Evolutionary conservation across 2,888 invertebrate species (phyloP), one percentile per base, ranked within the genome.

Genomic region (Aphodius granarius): DNA sequence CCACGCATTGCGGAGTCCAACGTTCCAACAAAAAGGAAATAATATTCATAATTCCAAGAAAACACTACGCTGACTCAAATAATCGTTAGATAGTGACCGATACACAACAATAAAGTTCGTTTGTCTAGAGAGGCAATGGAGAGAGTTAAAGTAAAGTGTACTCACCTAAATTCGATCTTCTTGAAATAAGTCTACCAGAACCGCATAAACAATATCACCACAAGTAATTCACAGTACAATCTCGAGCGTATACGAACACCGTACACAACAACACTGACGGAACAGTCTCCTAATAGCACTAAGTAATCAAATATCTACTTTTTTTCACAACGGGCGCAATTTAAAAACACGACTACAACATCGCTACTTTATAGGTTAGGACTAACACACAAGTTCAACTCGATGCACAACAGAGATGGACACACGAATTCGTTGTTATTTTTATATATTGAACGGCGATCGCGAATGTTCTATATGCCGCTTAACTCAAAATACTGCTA

Each of bases 1-100:
- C 77, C 78, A 79, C 77, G 76, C 77, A 79, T 68, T 66, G n/a
- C 17, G 66, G 20, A 68, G 20, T 19, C 68, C 19, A 21, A 18
- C 0, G 2, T 65, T 65, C n/a, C 17, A 65, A 3, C n/a, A 68
- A 20, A 68, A 20, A 16, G 15, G 5, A 68, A 68, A 68, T 22
- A 68, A 68, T 20, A 73, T 9, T 9, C 5, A 5, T 23, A 4
- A 23, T 23, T 5, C 9, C 43, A 43, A 43, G 43, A 43, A 43
- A 43, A 23, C 23, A 9, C 23, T 5, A 23, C 9, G 23, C 5
- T 23, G 9, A 23, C 9, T 23, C 23, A 23, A 23, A 23, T 6
- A 23, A 6, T 23, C 23, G 6, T 23, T 23, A 23, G 23, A 23
- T 23, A 23, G 9, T 43, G 43, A 43, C 43, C 43, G 43, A 13